Percentiles rank a stretch among this genome's conserved stretches.
Evolutionary conservation across 2,888 invertebrate genomes (phyloP).

Genomic region (Diplolepis rosae): DNA sequence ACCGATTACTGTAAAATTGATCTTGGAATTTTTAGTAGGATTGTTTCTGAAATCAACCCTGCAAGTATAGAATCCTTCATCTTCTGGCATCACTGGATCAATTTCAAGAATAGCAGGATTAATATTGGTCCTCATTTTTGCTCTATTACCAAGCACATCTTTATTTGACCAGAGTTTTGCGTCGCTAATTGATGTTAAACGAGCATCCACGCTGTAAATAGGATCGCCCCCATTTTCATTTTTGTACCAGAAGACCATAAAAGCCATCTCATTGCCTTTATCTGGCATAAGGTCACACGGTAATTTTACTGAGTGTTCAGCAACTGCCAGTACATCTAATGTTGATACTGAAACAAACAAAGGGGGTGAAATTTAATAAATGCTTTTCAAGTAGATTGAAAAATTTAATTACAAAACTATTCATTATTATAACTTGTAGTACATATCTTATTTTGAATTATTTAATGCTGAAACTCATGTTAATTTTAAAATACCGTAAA

Average conservation of each 20-base stretch:
- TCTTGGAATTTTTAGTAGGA: slow-evolving; percentile 83
- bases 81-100: slow-evolving; percentile 59
- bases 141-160: slow-evolving; percentile 72
- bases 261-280: slow-evolving; percentile 83
- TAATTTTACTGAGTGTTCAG: slow-evolving; percentile 86
- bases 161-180: slow-evolving; percentile 74
- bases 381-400: background rate
- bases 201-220: slow-evolving; percentile 82
- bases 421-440: too few species aligned
- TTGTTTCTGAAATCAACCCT: slow-evolving; percentile 85
- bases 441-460: too few species aligned
- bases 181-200: slow-evolving; percentile 70
- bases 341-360: slow-evolving; percentile 75
- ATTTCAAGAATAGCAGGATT: slow-evolving; percentile 34
- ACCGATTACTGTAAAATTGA: slow-evolving; percentile 85
- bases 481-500: too few species aligned
- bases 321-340: slow-evolving; percentile 85
- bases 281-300: slow-evolving; percentile 91
- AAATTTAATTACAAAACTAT: too few species aligned
- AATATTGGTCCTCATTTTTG: slow-evolving; percentile 74
- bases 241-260: slow-evolving; percentile 93
- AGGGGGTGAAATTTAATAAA: slow-evolving; percentile 20
- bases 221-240: slow-evolving; percentile 86
- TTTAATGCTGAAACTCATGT: too few species aligned
- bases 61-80: slow-evolving; percentile 84